Base-by-base conservation (phyloP, 2,888 invertebrate genomes). In the Drosophila engyochracea region DNA sequence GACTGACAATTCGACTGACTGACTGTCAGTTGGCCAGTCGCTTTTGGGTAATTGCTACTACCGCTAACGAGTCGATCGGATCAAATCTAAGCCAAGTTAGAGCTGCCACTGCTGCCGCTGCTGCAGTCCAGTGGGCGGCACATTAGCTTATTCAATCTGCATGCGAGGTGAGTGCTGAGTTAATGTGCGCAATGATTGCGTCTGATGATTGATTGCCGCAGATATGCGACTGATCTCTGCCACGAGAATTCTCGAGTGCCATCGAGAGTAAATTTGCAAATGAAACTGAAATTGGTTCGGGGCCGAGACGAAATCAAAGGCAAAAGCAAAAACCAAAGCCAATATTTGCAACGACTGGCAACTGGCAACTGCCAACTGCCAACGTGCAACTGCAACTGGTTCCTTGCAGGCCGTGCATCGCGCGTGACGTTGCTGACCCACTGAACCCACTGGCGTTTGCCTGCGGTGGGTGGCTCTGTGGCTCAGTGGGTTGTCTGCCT, bases 341-440 rank as follows among this genome's bases (percentile, higher is more conserved):
- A 70, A 54, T 55, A 37, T 55, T 37, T n/a, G 25, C 55, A 37
- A 31, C 65, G 39, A 59, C 33, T 67, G 47, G 37, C 55, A 84
- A 65, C 58, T 30, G 14, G 49, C 57, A 84, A 65, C 58, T 33
- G 9, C 37, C 53, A 74, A 83, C 79, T 77, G 79, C 19, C 55
- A 54, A 31, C 55, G 25, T 55, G 54, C 71, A 65, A 74, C 79
- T 62, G 74, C 86, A 80, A 85, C 81, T 85, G 83, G 80, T 83
- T 83, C 77, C 79, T 80, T 41, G 59, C 74, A 41, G 16, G 22
- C 37, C 54, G 70, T 74, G 70, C 73, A 71, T 76, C 76, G 72
- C 89, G 85, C 87, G 87, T 87, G 87, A 87, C 81, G 85, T 63
- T 83, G 85, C 90, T 87, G 87, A 87, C 90, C 87, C 90, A 87